These are phyloP conservation scores for Passer domesticus DNA, from an alignment of 2,113 vertebrate species.

Conservation along the genomic window DNA sequence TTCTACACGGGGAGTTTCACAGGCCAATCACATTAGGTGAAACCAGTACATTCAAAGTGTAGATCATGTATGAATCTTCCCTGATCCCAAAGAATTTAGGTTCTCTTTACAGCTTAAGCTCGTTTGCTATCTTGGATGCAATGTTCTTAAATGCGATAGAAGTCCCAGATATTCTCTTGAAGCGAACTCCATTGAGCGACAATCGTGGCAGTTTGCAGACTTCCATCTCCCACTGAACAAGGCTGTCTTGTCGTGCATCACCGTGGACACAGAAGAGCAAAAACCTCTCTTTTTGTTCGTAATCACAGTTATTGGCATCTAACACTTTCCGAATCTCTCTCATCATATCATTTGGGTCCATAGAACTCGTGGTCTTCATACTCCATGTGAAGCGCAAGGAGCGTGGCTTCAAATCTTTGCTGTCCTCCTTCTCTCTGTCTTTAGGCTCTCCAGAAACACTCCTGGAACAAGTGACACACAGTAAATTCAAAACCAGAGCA, in stretches of 20 bases:
- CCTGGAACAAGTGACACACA: conserved; percentile 67
- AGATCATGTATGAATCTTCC: conserved; percentile 77
- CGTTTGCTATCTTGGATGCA: conserved; percentile 97
- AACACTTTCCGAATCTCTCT: conserved; percentile 95
- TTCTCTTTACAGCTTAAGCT: conserved; percentile 92
- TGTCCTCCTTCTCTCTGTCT: conserved; percentile 86
- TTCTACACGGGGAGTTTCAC: conserved; percentile 78
- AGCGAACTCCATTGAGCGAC: conserved; percentile 94
- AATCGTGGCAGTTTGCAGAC: conserved; percentile 95
- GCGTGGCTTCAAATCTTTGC: conserved; percentile 91
- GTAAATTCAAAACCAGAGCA: neutral
- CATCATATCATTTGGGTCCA: conserved; percentile 99
- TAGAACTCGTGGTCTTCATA: conserved; percentile 98
- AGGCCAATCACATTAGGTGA: conserved; percentile 72
- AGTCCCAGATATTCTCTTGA: conserved; percentile 97
- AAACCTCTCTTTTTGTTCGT: conserved; percentile 96
- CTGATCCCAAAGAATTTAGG: conserved; percentile 72
- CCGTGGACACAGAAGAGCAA: conserved; percentile 98
- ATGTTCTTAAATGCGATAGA: conserved; percentile 98
- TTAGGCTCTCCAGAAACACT: conserved; percentile 86
- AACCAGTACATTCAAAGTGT: conserved; percentile 86
- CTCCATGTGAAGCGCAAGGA: conserved; percentile 97
- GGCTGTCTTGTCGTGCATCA: conserved; percentile 92
- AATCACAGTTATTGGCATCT: conserved; percentile 96
- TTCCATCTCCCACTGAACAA: conserved; percentile 98